Conservation (phyloP, 2,797 vertebrate genomes). For the Carduelis carduelis region DNA sequence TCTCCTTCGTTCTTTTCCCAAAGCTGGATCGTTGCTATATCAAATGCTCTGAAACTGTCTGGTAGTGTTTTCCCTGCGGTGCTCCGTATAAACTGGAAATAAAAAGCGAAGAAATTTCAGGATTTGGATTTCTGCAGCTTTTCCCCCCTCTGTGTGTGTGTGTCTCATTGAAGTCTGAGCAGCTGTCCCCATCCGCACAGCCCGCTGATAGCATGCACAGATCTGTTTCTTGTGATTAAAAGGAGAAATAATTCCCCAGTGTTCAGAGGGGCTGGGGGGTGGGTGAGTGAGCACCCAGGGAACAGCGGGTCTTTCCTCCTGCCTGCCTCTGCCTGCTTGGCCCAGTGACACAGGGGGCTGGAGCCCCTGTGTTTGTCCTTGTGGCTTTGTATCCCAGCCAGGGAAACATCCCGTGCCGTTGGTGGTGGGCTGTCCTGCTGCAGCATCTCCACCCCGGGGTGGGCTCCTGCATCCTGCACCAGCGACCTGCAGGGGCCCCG, state of each 20-base stretch:
- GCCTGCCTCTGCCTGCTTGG: background rate
- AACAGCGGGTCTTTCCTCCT: background rate
- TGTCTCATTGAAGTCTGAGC: constrained; percentile 39
- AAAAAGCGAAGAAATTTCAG: constrained; percentile 46
- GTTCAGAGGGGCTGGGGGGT: background rate
- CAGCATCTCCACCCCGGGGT: background rate
- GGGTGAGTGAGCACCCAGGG: background rate
- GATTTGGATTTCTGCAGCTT: constrained; percentile 36
- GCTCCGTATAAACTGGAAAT: constrained; percentile 39
- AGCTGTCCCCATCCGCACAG: constrained; percentile 35
- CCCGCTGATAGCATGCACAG: constrained; percentile 30
- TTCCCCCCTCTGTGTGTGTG: background rate
- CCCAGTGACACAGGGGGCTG: background rate
- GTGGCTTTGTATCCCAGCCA: background rate
- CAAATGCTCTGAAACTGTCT: constrained; percentile 52
- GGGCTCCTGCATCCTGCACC: background rate
- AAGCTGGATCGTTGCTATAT: constrained; percentile 40
- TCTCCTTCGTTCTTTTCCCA: constrained; percentile 47
- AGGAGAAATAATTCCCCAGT: constrained; percentile 46
- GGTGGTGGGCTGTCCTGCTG: background rate
- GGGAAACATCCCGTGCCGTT: rapidly evolving
- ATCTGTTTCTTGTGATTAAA: constrained; percentile 53
- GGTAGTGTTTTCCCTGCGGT: constrained; percentile 49
- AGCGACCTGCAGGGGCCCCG: background rate
- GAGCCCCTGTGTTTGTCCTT: background rate